These are phyloP conservation scores for Scomber japonicus DNA, from an alignment of 2,113 vertebrate genomes.

Conservation along the genomic window DNA sequence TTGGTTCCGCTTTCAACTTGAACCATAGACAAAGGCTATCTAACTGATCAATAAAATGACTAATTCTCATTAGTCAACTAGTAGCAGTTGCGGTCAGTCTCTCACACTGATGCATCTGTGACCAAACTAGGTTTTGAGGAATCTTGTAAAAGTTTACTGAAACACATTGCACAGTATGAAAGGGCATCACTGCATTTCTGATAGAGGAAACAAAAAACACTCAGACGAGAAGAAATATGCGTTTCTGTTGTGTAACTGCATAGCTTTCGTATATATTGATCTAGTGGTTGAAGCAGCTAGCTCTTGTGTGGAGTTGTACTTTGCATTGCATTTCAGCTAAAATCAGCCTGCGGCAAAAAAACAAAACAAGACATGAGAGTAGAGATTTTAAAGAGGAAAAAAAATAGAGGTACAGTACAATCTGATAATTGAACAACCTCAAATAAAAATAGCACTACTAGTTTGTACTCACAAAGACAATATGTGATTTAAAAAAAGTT, in stretches of 20 bases:
- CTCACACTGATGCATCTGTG: neutral
- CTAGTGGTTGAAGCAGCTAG: conserved; percentile 3
- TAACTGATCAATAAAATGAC: neutral
- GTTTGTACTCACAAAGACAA: neutral
- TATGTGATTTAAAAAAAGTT: neutral
- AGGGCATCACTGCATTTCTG: neutral
- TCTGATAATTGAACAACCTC: neutral
- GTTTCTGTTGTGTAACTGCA: conserved; percentile 30
- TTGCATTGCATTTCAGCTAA: conserved; percentile 41
- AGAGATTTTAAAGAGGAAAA: conserved; percentile 10
- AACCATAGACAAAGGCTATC: neutral
- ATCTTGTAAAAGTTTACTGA: neutral
- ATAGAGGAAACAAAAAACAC: neutral
- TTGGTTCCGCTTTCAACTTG: conserved; percentile 52
- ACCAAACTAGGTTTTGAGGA: neutral
- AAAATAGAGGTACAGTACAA: conserved; percentile 30
- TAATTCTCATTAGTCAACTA: neutral
- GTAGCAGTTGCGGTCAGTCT: conserved; percentile 29
- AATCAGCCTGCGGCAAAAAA: conserved; percentile 21
- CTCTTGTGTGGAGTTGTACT: neutral
- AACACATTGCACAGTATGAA: conserved; percentile 9
- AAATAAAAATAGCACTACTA: neutral
- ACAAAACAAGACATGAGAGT: conserved; percentile 14
- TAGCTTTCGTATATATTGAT: conserved; percentile 20
- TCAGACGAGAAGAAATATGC: neutral